Conservation (phyloP, 2,113 vertebrate species). For the Gymnocephalus cernua region DNA sequence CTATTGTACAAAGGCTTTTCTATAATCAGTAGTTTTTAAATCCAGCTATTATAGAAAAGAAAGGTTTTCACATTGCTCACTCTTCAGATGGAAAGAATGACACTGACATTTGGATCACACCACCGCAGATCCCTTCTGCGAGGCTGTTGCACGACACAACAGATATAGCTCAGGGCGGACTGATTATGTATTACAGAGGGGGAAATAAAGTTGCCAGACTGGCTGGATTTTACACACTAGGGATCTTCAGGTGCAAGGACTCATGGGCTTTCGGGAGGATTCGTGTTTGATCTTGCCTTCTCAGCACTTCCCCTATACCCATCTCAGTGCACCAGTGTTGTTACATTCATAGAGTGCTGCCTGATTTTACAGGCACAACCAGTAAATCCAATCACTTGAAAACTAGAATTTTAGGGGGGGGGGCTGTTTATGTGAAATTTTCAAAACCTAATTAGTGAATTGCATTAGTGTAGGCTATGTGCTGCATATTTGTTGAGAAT, state of each 20-base stretch:
- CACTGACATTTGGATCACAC: constrained; percentile 38
- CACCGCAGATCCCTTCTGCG: constrained; percentile 13
- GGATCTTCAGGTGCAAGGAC: constrained; percentile 61
- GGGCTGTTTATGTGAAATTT: background rate
- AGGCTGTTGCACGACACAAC: too few relatives aligned
- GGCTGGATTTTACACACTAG: constrained; percentile 63
- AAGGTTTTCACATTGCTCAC: background rate
- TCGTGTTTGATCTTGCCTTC: constrained; percentile 60
- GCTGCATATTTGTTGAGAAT: background rate
- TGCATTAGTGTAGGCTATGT: background rate
- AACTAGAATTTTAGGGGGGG: background rate
- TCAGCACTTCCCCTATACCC: constrained; percentile 55
- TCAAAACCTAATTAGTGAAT: background rate
- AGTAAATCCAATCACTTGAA: constrained; percentile 7
- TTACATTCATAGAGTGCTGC: constrained; percentile 16
- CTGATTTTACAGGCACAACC: background rate
- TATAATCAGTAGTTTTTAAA: background rate
- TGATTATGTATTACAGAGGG: constrained; percentile 52
- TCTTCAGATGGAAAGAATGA: constrained; percentile 3
- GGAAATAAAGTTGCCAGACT: constrained; percentile 65
- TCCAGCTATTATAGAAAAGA: background rate
- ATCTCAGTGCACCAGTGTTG: constrained; percentile 18
- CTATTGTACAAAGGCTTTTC: background rate
- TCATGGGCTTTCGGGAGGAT: constrained; percentile 49
- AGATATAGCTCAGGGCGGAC: constrained; percentile 38